Conservation (phyloP, 2,797 vertebrate species). For the Prionace glauca region DNA sequence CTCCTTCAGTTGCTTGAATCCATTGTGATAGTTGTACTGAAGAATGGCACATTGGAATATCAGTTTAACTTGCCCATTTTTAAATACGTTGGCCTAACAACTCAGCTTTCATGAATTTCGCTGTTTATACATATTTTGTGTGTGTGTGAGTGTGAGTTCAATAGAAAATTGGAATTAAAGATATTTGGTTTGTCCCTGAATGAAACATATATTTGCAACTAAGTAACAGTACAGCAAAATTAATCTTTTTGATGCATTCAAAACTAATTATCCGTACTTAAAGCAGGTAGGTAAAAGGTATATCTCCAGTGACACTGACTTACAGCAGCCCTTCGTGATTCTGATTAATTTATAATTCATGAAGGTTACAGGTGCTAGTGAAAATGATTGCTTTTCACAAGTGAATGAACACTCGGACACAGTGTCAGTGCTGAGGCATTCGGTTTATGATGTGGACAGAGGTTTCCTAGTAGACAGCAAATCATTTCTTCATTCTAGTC, state of each 20-base stretch:
- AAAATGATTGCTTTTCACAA: constrained; percentile 32
- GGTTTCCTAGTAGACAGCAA: not conserved
- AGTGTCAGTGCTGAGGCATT: not conserved
- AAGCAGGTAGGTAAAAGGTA: not conserved
- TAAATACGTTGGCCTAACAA: not conserved
- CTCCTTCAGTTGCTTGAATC: not conserved
- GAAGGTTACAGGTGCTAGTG: constrained; percentile 2
- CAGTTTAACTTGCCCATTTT: not conserved
- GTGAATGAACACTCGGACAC: constrained; percentile 28
- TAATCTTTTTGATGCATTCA: constrained; percentile 5
- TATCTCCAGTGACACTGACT: not conserved
- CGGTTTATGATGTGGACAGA: not conserved
- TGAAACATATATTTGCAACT: not conserved
- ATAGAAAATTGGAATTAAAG: not conserved
- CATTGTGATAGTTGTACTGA: not conserved
- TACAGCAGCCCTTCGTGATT: not conserved
- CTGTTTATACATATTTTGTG: not conserved
- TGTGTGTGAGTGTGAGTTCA: not conserved
- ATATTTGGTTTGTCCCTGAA: not conserved
- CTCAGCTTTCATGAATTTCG: not conserved
- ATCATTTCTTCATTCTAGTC: not conserved
- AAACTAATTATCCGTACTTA: not conserved
- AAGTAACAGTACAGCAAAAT: constrained; percentile 5
- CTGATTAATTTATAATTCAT: constrained; percentile 32
- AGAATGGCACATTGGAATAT: not conserved